Conservation (phyloP, 2,113 vertebrate species). For the Coracopsis vasa region DNA sequence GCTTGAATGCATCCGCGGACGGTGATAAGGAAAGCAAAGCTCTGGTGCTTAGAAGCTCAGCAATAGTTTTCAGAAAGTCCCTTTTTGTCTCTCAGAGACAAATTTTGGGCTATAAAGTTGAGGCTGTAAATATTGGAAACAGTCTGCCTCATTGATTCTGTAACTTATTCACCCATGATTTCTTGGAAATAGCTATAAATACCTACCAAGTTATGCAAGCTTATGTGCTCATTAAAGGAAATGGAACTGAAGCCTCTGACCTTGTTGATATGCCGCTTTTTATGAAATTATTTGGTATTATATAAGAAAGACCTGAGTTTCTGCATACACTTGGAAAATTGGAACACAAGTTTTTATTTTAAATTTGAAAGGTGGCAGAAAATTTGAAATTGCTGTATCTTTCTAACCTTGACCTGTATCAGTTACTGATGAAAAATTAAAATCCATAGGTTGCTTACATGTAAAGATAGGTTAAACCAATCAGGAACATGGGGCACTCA, state of each 20-base stretch:
- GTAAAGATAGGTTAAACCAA: not conserved
- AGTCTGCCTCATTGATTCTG: not conserved
- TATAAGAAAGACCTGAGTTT: not conserved
- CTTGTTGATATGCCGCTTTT: not conserved
- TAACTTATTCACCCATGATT: not conserved
- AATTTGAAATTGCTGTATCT: rapidly evolving
- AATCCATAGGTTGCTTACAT: not conserved
- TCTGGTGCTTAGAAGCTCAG: too few species aligned
- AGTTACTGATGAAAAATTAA: not conserved
- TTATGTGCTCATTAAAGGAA: not conserved
- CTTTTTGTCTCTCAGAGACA: not conserved
- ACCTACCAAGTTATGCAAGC: not conserved
- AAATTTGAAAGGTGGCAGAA: not conserved
- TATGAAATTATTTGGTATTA: not conserved
- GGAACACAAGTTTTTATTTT: not conserved
- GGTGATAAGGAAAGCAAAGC: too few species aligned
- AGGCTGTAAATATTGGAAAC: not conserved
- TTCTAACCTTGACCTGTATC: not conserved
- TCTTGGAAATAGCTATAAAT: not conserved
- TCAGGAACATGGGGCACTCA: not conserved
- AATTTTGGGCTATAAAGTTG: not conserved
- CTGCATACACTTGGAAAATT: not conserved
- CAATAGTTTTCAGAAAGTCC: too few species aligned
- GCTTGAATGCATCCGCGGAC: too few species aligned
- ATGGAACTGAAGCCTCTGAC: not conserved